A percentile compares a stretch with the other conserved stretches of the same genome.
These are phyloP conservation scores for Amiota communis DNA, from an alignment of 2,888 invertebrate species.

Conservation along the genomic window DNA sequence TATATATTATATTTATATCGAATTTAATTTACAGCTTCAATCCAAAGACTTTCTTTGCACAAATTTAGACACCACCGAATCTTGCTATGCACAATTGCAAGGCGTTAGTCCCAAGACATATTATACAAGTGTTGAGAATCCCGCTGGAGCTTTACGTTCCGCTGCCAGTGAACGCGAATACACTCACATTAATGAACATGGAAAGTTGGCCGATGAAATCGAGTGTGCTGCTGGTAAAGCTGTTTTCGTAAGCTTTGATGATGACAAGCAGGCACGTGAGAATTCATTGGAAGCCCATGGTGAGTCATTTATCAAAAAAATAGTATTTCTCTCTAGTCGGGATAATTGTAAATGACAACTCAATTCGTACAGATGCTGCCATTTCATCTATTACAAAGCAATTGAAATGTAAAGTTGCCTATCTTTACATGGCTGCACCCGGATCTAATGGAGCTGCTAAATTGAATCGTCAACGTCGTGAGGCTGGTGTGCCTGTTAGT, in stretches of 20 bases:
- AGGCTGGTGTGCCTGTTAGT: slow-evolving; percentile 41
- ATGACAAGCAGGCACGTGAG: slow-evolving; percentile 76
- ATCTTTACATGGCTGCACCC: slow-evolving; percentile 58
- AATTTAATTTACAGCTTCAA: slow-evolving; percentile 70
- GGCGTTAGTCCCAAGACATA: slow-evolving; percentile 74
- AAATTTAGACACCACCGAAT: slow-evolving; percentile 65
- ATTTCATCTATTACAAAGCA: slow-evolving; percentile 76
- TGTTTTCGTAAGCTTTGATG: slow-evolving; percentile 76
- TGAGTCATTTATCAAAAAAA: slow-evolving; percentile 53
- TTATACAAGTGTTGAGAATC: slow-evolving; percentile 78
- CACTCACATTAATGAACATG: slow-evolving; percentile 56
- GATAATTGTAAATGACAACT: background rate
- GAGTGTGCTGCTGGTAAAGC: slow-evolving; percentile 74
- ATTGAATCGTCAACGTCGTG: slow-evolving; percentile 59
- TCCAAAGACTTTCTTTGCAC: slow-evolving; percentile 74
- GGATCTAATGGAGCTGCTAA: slow-evolving; percentile 37
- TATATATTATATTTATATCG: background rate
- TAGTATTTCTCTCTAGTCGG: slow-evolving; percentile 55
- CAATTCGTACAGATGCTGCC: slow-evolving; percentile 70
- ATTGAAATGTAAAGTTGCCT: slow-evolving; percentile 70
- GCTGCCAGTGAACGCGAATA: slow-evolving; percentile 72
- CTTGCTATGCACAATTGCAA: slow-evolving; percentile 72
- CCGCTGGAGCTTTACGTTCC: slow-evolving; percentile 76
- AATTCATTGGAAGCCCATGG: slow-evolving; percentile 75
- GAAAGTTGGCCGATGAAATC: slow-evolving; percentile 56